Conservation (phyloP, 2,888 invertebrate species). For the Apotomis capreana region DNA sequence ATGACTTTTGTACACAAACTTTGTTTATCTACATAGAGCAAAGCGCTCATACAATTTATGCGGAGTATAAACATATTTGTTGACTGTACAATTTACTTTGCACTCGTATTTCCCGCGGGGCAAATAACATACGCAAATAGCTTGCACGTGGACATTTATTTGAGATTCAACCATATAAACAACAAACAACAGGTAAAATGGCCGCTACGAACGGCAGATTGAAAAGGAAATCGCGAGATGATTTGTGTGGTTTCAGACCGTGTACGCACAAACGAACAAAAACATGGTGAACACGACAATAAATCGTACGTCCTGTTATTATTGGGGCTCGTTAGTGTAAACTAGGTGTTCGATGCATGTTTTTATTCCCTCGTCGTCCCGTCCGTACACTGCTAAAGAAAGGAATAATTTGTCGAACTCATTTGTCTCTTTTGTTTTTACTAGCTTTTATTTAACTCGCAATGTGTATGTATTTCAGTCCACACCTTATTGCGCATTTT, state of each 20-base stretch:
- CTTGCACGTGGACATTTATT: neutral
- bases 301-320: too few species aligned
- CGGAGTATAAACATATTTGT: neutral
- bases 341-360: too few species aligned
- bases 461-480: too few species aligned
- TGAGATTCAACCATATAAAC: slow-evolving; percentile 1
- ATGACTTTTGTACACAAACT: neutral
- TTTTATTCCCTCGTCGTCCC: too few species aligned
- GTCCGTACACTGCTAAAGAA: too few species aligned
- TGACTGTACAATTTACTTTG: slow-evolving; percentile 9
- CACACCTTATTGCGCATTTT: too few species aligned
- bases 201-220: neutral
- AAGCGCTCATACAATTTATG: slow-evolving; percentile 2
- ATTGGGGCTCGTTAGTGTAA: too few species aligned
- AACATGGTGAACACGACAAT: too few species aligned
- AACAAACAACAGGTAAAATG: neutral
- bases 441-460: too few species aligned
- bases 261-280: too few species aligned
- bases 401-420: too few species aligned
- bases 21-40: neutral
- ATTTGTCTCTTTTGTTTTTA: too few species aligned
- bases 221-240: neutral
- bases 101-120: slow-evolving; percentile 8
- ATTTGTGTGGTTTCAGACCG: neutral
- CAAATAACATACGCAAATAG: neutral